Percentiles rank a stretch among this genome's conserved stretches.
Conservation (phyloP, 2,113 vertebrate species). For the Enhydra lutris region DNA sequence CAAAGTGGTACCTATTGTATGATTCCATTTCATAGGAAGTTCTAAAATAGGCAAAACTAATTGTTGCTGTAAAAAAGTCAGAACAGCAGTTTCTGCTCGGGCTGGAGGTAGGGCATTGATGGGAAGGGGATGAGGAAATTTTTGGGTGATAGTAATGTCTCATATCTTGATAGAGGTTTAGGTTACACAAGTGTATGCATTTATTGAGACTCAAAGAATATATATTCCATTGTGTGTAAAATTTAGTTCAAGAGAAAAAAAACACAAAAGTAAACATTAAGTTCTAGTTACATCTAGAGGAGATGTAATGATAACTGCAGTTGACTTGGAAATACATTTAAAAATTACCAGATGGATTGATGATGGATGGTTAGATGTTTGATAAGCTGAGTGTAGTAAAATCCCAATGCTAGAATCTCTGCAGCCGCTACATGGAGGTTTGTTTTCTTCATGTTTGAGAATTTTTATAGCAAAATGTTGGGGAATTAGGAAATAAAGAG, state of each 20-base stretch:
- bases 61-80: not conserved
- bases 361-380: not conserved
- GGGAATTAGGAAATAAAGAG: not conserved
- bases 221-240: not conserved
- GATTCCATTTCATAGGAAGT: not conserved
- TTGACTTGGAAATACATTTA: not conserved
- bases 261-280: not conserved
- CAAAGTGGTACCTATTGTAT: not conserved
- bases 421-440: not conserved
- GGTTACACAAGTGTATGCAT: not conserved
- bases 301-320: not conserved
- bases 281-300: not conserved
- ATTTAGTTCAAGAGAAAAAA: not conserved
- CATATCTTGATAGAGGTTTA: not conserved
- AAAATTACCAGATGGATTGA: not conserved
- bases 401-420: not conserved
- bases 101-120: not conserved
- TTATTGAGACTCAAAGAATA: not conserved
- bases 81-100: not conserved
- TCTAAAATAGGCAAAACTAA: not conserved
- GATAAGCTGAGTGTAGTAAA: not conserved
- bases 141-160: not conserved
- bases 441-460: not conserved
- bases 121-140: not conserved
- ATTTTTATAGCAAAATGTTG: not conserved